Evolutionary conservation across 2,797 vertebrate species (phyloP).

Genomic region (Graptemys geographica): DNA sequence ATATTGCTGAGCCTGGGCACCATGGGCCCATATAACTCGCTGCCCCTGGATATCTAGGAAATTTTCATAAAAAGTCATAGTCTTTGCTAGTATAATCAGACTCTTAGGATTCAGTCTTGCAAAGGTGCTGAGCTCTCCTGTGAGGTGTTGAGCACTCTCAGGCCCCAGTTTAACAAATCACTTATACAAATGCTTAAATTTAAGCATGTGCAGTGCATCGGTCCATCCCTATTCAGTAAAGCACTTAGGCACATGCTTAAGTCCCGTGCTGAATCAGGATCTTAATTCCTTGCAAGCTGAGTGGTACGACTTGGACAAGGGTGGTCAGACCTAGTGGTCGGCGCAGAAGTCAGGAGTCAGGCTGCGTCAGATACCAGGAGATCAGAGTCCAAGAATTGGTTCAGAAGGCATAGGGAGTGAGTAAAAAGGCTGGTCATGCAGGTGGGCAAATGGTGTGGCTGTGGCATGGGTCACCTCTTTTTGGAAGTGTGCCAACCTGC

Average conservation of each 20-base stretch:
- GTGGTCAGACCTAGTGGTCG: not conserved
- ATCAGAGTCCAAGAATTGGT: not conserved
- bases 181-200: not conserved
- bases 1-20: too few species aligned
- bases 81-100: not conserved
- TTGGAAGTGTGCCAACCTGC: too few species aligned
- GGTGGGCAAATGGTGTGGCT: too few species aligned
- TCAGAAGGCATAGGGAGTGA: too few species aligned
- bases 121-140: not conserved
- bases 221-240: not conserved
- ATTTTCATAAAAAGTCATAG: not conserved
- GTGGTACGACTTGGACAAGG: not conserved
- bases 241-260: not conserved
- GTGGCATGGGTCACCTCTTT: too few species aligned
- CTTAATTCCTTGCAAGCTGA: not conserved
- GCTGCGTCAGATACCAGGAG: not conserved
- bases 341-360: not conserved
- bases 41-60: not conserved
- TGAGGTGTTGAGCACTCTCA: not conserved
- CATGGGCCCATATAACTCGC: too few species aligned
- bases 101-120: not conserved
- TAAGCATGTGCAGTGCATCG: not conserved
- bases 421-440: too few species aligned
- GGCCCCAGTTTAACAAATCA: not conserved
- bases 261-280: not conserved